These are phyloP conservation scores for Periophthalmodon schlosseri DNA, from an alignment of 2,113 vertebrate species.

Conservation along the genomic window DNA sequence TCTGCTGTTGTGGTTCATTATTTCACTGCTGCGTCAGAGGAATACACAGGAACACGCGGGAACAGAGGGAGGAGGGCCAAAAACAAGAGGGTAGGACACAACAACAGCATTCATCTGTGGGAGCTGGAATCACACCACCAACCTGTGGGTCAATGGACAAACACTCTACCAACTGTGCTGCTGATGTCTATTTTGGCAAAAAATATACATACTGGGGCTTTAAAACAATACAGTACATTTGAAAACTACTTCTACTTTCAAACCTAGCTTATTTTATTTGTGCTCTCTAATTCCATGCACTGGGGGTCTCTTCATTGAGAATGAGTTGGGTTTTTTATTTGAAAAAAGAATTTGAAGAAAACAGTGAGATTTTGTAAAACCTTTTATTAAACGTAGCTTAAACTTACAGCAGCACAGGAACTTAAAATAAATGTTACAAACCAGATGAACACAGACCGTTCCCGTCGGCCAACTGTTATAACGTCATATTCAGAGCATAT, in stretches of 20 bases:
- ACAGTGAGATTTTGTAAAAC: neutral
- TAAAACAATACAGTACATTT: neutral
- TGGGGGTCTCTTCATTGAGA: neutral
- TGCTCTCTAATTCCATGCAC: neutral
- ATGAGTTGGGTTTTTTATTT: neutral
- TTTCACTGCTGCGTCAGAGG: neutral
- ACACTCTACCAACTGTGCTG: too few relatives aligned
- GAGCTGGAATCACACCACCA: too few relatives aligned
- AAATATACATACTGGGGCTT: too few relatives aligned
- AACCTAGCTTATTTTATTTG: neutral
- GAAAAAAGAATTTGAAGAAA: neutral
- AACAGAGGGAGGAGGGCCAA: too few relatives aligned
- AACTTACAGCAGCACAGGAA: neutral
- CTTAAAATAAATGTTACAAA: neutral
- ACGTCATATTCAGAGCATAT: neutral
- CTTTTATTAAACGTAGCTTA: conserved; percentile 7
- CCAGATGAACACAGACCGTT: neutral
- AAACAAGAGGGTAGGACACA: too few relatives aligned
- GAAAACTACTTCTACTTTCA: neutral
- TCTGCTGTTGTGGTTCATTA: neutral
- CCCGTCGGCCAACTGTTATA: neutral
- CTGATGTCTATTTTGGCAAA: too few relatives aligned
- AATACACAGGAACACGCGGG: neutral
- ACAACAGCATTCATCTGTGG: too few relatives aligned
- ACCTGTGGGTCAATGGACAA: too few relatives aligned